Base-by-base conservation (phyloP, 2,888 invertebrate genomes). In the Epiperipatus broadwayi region DNA sequence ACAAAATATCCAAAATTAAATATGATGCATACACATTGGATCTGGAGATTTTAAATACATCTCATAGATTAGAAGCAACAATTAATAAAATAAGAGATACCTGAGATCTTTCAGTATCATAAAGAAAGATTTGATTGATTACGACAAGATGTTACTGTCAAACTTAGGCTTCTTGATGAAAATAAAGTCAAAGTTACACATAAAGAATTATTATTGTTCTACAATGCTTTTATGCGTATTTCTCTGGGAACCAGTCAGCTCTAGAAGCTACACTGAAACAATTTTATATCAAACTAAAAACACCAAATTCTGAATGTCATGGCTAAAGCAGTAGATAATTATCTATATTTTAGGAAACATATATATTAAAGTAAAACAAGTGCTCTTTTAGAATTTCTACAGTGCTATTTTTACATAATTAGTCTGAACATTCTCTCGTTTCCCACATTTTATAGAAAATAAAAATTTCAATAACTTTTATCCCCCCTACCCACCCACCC, bases 161-260 rank as follows among this genome's bases (percentile, higher is more conserved):
- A 95, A 66, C 73, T 95, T 61, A 78, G 83, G 60, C 81, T 95
- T 63, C 69, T 95, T 50, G 89, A 95, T 63, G 95, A 95, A 66
- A 95, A 95, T 65, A 72, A 87, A 68, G 89, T 89, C 62, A 91
- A 93, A 64, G 91, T 93, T 50, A 91, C 95, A 91, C 89, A 91
- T 64, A 93, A 93, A 59, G 93, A 95, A 59, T 66, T 95, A 46
- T 67, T 91, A 40, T 64, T 95, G 50, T 83, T 93, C 62, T 91
- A 95, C 64, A 91, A 91, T 64, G 93, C 93, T 2, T 91, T 41
- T 80, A 89, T 22, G 89, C 91, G 5, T 95, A 91, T 65, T 93
- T 91, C 65, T 84, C 87, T 52, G 91, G 93, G 39, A 95, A 95
- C 67, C 83, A 84, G 58, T 72, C 75, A 44, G 83, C 85, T 43